Conservation (phyloP, 2,888 invertebrate genomes). For the Amphipyra tragopoginis region DNA sequence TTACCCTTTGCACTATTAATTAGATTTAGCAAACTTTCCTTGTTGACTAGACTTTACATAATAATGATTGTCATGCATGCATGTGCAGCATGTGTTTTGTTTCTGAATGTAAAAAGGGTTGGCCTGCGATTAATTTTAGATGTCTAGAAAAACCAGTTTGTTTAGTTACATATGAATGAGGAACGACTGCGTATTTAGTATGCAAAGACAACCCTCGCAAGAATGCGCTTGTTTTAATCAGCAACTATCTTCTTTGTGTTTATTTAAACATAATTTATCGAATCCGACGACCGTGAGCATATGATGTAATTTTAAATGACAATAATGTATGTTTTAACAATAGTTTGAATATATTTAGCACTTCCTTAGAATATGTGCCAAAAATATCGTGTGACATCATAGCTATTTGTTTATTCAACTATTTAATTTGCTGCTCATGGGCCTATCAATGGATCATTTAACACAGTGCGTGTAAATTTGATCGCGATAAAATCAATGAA, state of each 20-base stretch:
- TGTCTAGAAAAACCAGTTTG: constrained; percentile 39
- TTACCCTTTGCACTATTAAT: constrained; percentile 39
- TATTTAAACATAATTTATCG: not conserved
- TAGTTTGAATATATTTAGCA: constrained; percentile 1
- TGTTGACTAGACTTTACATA: constrained; percentile 29
- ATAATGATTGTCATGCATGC: constrained; percentile 18
- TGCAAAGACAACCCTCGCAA: constrained; percentile 20
- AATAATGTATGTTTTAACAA: constrained; percentile 4
- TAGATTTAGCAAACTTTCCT: constrained; percentile 25
- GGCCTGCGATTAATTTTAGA: constrained; percentile 21
- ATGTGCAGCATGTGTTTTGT: constrained; percentile 20
- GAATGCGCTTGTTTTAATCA: constrained; percentile 18
- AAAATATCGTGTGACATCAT: constrained; percentile 27
- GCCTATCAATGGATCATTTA: constrained; percentile 76
- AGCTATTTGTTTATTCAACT: constrained; percentile 54
- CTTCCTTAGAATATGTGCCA: constrained; percentile 6
- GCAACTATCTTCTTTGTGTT: not conserved
- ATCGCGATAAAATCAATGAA: constrained; percentile 78
- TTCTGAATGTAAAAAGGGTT: constrained; percentile 32
- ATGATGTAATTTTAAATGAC: constrained; percentile 1
- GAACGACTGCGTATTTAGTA: constrained; percentile 4
- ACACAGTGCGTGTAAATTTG: constrained; percentile 78
- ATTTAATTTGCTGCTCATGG: constrained; percentile 57
- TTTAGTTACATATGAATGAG: constrained; percentile 41
- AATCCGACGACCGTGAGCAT: not conserved